Evolutionary conservation across 2,888 invertebrate genomes (phyloP), one percentile per base, ranked within the genome.

Genomic region (Stomorhina lunata): DNA sequence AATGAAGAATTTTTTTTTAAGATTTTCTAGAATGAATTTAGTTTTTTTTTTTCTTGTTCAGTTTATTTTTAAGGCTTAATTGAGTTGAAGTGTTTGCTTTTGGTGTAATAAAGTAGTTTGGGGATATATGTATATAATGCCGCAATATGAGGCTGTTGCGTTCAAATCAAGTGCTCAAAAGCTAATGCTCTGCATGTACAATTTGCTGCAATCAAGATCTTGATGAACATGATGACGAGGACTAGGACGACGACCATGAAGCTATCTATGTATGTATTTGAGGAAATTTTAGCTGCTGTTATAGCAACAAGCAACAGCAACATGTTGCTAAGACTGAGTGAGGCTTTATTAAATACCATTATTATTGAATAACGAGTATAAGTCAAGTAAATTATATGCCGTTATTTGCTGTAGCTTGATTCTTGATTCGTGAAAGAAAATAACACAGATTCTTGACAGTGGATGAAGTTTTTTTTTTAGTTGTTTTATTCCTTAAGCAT

Each of bases 311-410:
- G 45, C 25, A 34, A 29, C 25, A 40, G 6, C 27, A 22, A 0
- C 12, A 4, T 15, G 66, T 15, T 66, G 63, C 50, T 43, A n/a
- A n/a, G n/a, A n/a, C n/a, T n/a, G n/a, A n/a, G n/a, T n/a, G n/a
- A n/a, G n/a, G 68, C 40, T 37, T 71, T 57, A 50, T 79, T 82
- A 82, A 82, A 82, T 79, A 79, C 82, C 79, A 82, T 82, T 79
- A 82, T 82, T 82, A 79, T 82, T 82, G 79, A 82, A 82, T 82
- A 82, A 82, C 82, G 82, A 82, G 82, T 79, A 79, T 71, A 76
- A 82, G 82, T 79, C 82, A 82, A 82, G 82, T 79, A 82, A 82
- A 82, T 82, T 82, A 82, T 82, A 82, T 82, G 82, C 82, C 79
- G 82, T 82, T 82, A 82, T 82, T 82, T 76, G 79, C 59, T 34